Percentiles rank a stretch among this genome's conserved stretches.
Conservation (phyloP, 2,888 invertebrate species). For the Andrena chrysosceles region DNA sequence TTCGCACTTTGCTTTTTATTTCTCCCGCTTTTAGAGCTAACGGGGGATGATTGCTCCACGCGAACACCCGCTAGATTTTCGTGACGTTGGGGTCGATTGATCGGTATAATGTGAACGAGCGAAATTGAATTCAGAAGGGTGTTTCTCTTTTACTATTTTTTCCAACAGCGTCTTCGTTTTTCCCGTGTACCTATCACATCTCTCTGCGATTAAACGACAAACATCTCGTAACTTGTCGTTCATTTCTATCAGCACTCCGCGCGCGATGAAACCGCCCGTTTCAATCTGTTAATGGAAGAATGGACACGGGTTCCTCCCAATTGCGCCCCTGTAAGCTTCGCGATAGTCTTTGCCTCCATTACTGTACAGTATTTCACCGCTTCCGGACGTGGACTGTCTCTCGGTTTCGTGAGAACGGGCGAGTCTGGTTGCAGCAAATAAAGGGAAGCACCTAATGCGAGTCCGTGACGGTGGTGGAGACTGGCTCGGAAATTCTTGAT, state of each 20-base stretch:
- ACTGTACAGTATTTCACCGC: slow-evolving; percentile 57
- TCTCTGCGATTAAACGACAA: too few relatives aligned
- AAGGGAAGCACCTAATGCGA: slow-evolving; percentile 69
- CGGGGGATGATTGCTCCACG: neutral
- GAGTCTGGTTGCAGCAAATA: slow-evolving; percentile 58
- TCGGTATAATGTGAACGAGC: neutral
- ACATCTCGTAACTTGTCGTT: neutral
- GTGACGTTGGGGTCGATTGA: neutral
- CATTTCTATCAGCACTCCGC: slow-evolving; percentile 6
- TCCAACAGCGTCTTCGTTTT: too few relatives aligned
- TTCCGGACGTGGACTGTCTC: slow-evolving; percentile 50
- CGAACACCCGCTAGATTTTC: too few relatives aligned
- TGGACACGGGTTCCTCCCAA: slow-evolving; percentile 24
- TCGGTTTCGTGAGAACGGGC: slow-evolving; percentile 56
- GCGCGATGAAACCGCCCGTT: slow-evolving; percentile 1
- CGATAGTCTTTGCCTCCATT: slow-evolving; percentile 46
- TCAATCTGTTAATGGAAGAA: slow-evolving; percentile 1
- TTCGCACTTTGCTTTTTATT: neutral
- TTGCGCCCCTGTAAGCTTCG: slow-evolving; percentile 22
- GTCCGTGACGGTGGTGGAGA: slow-evolving; percentile 54
- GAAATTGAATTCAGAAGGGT: slow-evolving; percentile 1
- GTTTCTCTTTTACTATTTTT: neutral
- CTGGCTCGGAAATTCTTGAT: slow-evolving; percentile 67
- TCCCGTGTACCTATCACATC: too few relatives aligned
- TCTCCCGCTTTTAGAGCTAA: neutral